Percentiles rank a stretch among this genome's conserved stretches.
Evolutionary conservation across 2,888 invertebrate genomes (phyloP).

Genomic region (Andrena camellia): DNA sequence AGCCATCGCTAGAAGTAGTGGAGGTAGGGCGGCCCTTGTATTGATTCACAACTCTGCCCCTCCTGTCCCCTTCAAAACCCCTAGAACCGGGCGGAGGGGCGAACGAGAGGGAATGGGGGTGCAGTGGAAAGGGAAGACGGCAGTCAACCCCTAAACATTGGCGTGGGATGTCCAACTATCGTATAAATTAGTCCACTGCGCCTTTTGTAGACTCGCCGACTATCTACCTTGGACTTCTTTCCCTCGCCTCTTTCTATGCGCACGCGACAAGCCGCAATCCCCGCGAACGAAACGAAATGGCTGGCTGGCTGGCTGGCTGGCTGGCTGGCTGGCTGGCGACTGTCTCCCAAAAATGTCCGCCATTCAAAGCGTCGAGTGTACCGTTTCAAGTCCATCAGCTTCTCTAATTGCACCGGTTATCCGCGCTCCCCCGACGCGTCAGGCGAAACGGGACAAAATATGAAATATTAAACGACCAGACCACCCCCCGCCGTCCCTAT

Average conservation of each 20-base stretch:
- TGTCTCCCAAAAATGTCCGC: not conserved
- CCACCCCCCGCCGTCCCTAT: too few relatives aligned
- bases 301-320: too few relatives aligned
- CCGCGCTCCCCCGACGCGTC: not conserved
- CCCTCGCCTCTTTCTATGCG: not conserved
- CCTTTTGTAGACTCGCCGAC: constrained; percentile 29
- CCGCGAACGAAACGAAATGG: not conserved
- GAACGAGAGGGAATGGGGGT: constrained; percentile 20
- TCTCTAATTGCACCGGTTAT: constrained; percentile 8
- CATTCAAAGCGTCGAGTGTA: not conserved
- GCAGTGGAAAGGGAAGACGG: constrained; percentile 50
- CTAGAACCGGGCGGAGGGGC: constrained; percentile 31
- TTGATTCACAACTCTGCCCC: constrained; percentile 72
- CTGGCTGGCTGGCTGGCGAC: too few relatives aligned
- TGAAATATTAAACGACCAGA: constrained; percentile 19
- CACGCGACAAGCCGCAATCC: not conserved
- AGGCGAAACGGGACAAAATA: constrained; percentile 7
- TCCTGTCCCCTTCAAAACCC: constrained; percentile 57
- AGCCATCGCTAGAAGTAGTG: constrained; percentile 64
- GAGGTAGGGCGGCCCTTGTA: constrained; percentile 79
- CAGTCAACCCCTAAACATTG: constrained; percentile 68
- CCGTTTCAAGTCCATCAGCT: constrained; percentile 6
- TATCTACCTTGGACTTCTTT: not conserved
- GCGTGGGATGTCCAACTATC: constrained; percentile 66
- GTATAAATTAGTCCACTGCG: constrained; percentile 78